A percentile compares a stretch with the other conserved stretches of the same genome.
phyloP scores from a whole-genome alignment of 2,888 invertebrate genomes.

The Amblyteles armatorius region DNA sequence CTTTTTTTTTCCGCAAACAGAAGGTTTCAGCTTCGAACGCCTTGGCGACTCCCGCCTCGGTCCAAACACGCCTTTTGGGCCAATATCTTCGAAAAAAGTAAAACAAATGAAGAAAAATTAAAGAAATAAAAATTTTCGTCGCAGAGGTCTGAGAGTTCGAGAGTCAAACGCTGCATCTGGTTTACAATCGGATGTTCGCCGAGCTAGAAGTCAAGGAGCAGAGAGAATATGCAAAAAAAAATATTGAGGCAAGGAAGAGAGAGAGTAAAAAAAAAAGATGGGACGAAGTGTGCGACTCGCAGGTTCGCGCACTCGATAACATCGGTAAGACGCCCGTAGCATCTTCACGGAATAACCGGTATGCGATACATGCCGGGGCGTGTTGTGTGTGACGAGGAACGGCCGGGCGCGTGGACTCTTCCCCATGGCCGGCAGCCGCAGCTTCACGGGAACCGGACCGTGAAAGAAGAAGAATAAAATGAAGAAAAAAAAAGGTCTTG shows the following conservation, averaged over 20 bases:
- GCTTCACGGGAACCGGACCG: constrained; percentile 5
- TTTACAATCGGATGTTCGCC: constrained; percentile 66
- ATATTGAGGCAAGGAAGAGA: background rate
- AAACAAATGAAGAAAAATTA: background rate
- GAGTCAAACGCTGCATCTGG: constrained; percentile 61
- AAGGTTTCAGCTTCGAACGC: background rate
- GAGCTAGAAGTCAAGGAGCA: constrained; percentile 12
- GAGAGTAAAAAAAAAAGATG: constrained; percentile 20
- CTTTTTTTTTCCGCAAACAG: constrained; percentile 25
- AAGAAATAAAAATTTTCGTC: constrained; percentile 12
- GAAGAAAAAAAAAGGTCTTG: constrained; percentile 37
- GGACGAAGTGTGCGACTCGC: constrained; percentile 65
- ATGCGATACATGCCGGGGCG: constrained; percentile 58
- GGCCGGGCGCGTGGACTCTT: constrained; percentile 50
- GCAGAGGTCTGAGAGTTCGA: background rate
- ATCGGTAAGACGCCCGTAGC: constrained; percentile 71
- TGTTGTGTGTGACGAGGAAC: constrained; percentile 53
- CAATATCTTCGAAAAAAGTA: constrained; percentile 39
- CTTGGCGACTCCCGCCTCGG: background rate
- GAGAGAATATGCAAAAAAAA: constrained; percentile 29
- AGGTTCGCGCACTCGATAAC: constrained; percentile 73
- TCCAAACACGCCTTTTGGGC: constrained; percentile 13
- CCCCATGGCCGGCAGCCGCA: constrained; percentile 20
- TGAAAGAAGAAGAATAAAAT: constrained; percentile 40
- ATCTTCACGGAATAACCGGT: constrained; percentile 73